Evolutionary conservation across 2,888 invertebrate genomes (phyloP).

Genomic region (Eledona agricola): DNA sequence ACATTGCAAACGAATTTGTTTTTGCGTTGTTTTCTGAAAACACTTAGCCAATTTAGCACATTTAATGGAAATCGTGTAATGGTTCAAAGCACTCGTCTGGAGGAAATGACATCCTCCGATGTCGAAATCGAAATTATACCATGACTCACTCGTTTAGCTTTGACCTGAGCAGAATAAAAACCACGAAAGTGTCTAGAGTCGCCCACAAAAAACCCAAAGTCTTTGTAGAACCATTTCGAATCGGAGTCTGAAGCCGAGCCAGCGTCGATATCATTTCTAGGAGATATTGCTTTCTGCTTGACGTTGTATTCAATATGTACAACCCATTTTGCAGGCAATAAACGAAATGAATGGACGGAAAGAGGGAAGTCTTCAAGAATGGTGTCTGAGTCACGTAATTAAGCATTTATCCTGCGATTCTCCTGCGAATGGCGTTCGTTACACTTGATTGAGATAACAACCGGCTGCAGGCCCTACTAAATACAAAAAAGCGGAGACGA

Average conservation of each 20-base stretch:
- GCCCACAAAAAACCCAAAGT: too few species aligned
- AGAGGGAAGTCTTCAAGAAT: constrained; percentile 44
- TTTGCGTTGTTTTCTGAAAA: too few species aligned
- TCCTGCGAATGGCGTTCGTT: constrained; percentile 47
- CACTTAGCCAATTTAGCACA: too few species aligned
- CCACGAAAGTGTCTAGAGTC: too few species aligned
- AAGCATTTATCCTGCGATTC: constrained; percentile 53
- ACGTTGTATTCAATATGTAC: constrained; percentile 23
- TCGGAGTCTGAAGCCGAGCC: too few species aligned
- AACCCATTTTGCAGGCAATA: constrained; percentile 34
- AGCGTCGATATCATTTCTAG: too few species aligned
- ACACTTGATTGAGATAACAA: constrained; percentile 50
- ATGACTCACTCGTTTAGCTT: constrained; percentile 15
- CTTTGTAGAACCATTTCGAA: too few species aligned
- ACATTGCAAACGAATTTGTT: too few species aligned
- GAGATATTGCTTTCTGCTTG: constrained; percentile 8
- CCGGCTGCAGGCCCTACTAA: constrained; percentile 39
- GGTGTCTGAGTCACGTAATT: constrained; percentile 54
- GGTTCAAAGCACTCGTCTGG: constrained; percentile 20
- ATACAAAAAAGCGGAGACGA: constrained; percentile 29
- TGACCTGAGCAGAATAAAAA: constrained; percentile 25
- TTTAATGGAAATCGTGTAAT: constrained; percentile 21
- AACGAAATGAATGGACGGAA: constrained; percentile 40
- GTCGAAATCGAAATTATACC: constrained; percentile 16
- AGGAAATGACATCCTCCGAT: constrained; percentile 25